Evolutionary conservation across 2,113 vertebrate species (phyloP).

Genomic region (Eira barbara): DNA sequence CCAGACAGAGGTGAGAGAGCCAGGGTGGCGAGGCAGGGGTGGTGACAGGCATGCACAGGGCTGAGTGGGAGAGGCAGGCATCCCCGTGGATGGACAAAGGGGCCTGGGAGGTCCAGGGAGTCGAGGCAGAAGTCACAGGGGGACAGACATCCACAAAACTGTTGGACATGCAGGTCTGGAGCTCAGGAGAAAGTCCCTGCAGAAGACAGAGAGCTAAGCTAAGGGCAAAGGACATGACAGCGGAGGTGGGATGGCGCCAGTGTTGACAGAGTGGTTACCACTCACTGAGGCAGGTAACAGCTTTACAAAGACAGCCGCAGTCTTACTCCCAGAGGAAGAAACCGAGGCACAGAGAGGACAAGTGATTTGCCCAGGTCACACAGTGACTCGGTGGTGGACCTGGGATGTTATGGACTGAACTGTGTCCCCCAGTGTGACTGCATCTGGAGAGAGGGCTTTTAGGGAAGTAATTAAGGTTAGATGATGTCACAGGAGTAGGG

Average conservation of each 20-base stretch:
- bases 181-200: neutral
- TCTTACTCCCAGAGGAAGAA: neutral
- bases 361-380: neutral
- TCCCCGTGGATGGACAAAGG: neutral
- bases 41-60: neutral
- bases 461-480: neutral
- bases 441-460: neutral
- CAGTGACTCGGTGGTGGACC: no score
- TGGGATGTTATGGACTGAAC: neutral
- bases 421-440: neutral
- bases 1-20: neutral
- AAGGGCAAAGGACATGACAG: neutral
- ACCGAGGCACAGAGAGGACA: neutral
- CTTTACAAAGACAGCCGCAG: neutral
- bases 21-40: neutral
- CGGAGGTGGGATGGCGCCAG: no score
- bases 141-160: neutral
- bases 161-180: neutral
- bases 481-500: neutral
- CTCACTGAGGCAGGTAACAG: neutral
- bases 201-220: neutral
- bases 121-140: neutral
- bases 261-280: neutral
- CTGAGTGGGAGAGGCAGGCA: neutral
- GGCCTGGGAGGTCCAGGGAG: no score